Evolutionary conservation across 2,113 vertebrate species (phyloP), one percentile per base, ranked within the genome.

Genomic region (Nematolebias whitei): DNA sequence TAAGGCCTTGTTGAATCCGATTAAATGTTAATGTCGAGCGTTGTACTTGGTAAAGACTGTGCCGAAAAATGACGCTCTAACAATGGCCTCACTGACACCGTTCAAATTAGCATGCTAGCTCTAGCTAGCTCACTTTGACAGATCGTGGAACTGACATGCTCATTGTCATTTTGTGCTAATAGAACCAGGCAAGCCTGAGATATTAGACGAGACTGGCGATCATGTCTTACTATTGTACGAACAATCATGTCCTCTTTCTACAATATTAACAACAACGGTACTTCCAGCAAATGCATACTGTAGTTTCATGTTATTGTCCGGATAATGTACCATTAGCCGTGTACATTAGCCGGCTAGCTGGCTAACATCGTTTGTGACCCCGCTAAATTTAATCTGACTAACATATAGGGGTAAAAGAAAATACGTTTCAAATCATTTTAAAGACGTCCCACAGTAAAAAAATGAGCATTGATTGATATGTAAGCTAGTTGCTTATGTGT

Each of bases 151-250:
- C 53, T 87, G 83, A 90, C 85, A 84, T 63, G 86, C 82, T 90
- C 88, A 90, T 91, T 90, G 90, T 91, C 87, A 88, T 77, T 71
- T 76, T 65, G 59, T 79, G 88, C 81, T 89, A 89, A 74, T 53
- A 22, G 70, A 60, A 35, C 63, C 55, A 71, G 48, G 12, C 48
- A 54, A 57, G 38, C 44, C 12, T 29, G 39, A 45, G 72, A 54
- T 60, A 24, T 60, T 40, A 2, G 8, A 49, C 47, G 35, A 1
- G 53, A 19, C 48, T 23, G 6, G 22, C 15, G 5, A 47, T 50
- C 24, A 12, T 0, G 14, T 0, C 12, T 38, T 52, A 7, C 19
- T 23, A 4, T 0, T 48, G 11, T 43, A 24, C 12, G 0, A 9
- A 2, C 1, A 22, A 15, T 11, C 4, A 24, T 1, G 9, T 3